These are phyloP conservation scores for Congeria kusceri DNA, from an alignment of 2,888 invertebrate genomes.

Conservation along the genomic window DNA sequence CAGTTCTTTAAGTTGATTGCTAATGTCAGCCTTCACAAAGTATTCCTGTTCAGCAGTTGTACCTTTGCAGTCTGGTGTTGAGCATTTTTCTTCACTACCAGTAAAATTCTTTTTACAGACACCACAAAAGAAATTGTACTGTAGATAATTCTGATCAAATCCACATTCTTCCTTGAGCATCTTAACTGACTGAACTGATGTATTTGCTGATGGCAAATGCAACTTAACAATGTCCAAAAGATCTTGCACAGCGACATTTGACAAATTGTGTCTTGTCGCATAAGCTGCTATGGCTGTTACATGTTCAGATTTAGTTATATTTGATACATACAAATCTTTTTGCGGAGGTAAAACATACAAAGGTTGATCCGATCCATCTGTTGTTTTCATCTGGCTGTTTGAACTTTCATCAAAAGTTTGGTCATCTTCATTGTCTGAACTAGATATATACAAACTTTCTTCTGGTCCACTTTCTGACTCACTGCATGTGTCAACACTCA, in stretches of 20 bases:
- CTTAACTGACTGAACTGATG: constrained; percentile 1
- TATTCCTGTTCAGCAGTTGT: constrained; percentile 5
- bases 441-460: too few species aligned
- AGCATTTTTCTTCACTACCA: constrained; percentile 17
- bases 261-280: constrained; percentile 35
- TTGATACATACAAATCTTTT: neutral
- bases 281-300: constrained; percentile 22
- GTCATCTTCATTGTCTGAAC: too few species aligned
- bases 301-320: constrained; percentile 31
- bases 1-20: constrained; percentile 31
- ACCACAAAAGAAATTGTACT: constrained; percentile 25
- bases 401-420: too few species aligned
- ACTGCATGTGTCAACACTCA: too few species aligned
- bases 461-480: too few species aligned
- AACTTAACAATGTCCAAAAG: constrained; percentile 20
- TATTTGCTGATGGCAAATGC: constrained; percentile 30
- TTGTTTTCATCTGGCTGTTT: neutral
- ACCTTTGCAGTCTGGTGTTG: constrained; percentile 33
- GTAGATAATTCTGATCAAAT: constrained; percentile 24
- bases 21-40: constrained; percentile 26
- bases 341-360: constrained; percentile 38
- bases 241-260: constrained; percentile 34
- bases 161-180: constrained; percentile 34
- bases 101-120: constrained; percentile 18
- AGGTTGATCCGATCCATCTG: constrained; percentile 16